A percentile compares a stretch with the other conserved stretches of the same genome.
phyloP scores from a whole-genome alignment of 2,797 vertebrate species.

The Glyptemys insculpta region DNA sequence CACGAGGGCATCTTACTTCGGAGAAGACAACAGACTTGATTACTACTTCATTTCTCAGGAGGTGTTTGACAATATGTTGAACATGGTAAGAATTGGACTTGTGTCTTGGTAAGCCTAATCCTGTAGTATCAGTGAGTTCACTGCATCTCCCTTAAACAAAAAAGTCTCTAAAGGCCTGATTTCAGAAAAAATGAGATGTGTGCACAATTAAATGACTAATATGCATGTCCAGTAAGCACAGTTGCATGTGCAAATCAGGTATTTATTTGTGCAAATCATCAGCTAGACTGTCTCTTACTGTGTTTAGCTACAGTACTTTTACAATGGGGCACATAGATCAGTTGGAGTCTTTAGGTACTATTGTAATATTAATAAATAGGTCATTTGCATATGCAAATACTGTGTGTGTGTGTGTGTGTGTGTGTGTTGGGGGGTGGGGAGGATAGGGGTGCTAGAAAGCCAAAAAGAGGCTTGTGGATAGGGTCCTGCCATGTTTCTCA shows the following conservation, averaged over 20 bases:
- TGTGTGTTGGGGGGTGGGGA: not conserved
- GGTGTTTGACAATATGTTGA: constrained; percentile 88
- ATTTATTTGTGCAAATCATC: rapidly evolving
- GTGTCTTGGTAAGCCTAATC: not conserved
- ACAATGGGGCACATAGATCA: not conserved
- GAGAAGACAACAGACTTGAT: constrained; percentile 91
- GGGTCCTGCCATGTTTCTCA: not conserved
- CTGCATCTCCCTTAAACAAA: not conserved
- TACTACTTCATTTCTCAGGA: constrained; percentile 92
- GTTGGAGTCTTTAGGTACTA: not conserved
- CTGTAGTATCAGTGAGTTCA: not conserved
- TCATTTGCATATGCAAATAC: not conserved
- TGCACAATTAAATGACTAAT: not conserved
- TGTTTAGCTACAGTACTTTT: not conserved
- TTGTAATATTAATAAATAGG: rapidly evolving
- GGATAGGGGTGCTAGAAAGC: not conserved
- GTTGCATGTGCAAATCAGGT: not conserved
- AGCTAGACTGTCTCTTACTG: not conserved
- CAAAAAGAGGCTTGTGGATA: not conserved
- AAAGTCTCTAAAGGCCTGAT: not conserved
- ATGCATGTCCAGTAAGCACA: rapidly evolving
- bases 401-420: not conserved
- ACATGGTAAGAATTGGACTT: constrained; percentile 79
- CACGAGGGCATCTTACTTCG: constrained; percentile 89
- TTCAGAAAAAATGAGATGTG: not conserved